phyloP scores from a whole-genome alignment of 2,888 invertebrate species.

The Drosophila ezoana region DNA sequence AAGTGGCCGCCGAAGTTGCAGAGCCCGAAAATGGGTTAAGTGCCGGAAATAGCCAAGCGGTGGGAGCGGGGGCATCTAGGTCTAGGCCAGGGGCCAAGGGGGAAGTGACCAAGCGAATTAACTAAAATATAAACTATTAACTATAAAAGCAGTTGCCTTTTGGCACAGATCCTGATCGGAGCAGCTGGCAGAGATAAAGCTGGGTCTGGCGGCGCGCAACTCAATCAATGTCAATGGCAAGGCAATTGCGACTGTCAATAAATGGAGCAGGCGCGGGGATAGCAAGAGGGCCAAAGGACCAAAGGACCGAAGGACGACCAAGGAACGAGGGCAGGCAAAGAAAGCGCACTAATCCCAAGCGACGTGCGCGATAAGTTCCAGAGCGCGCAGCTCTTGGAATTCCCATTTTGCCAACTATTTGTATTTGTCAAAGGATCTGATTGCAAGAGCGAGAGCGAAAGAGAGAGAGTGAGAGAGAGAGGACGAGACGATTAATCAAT shows the following conservation, averaged over 20 bases:
- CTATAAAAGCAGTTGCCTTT: background rate
- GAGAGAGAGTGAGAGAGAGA: background rate
- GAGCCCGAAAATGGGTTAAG: conserved; percentile 61
- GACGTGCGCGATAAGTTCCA: conserved; percentile 61
- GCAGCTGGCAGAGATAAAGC: conserved; percentile 49
- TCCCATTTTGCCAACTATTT: conserved; percentile 62
- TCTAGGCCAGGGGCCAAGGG: background rate
- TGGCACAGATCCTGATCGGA: conserved; percentile 9
- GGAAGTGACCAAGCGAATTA: conserved; percentile 3
- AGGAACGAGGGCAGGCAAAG: background rate
- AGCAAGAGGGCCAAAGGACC: no score
- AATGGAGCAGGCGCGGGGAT: conserved; percentile 57
- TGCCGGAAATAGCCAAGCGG: conserved; percentile 54
- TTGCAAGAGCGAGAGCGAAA: conserved; percentile 20
- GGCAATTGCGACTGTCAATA: conserved; percentile 73
- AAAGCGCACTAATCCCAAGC: conserved; percentile 55
- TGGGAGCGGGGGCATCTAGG: no score
- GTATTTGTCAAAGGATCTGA: conserved; percentile 75
- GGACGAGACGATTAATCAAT: conserved; percentile 76
- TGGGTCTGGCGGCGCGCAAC: conserved; percentile 38
- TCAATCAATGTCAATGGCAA: conserved; percentile 69
- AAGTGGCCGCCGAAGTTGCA: conserved; percentile 52
- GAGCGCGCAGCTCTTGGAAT: conserved; percentile 10
- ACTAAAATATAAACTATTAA: background rate
- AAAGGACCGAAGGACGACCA: background rate